phyloP scores from a whole-genome alignment of 2,888 invertebrate species.

The Sympetrum striolatum region DNA sequence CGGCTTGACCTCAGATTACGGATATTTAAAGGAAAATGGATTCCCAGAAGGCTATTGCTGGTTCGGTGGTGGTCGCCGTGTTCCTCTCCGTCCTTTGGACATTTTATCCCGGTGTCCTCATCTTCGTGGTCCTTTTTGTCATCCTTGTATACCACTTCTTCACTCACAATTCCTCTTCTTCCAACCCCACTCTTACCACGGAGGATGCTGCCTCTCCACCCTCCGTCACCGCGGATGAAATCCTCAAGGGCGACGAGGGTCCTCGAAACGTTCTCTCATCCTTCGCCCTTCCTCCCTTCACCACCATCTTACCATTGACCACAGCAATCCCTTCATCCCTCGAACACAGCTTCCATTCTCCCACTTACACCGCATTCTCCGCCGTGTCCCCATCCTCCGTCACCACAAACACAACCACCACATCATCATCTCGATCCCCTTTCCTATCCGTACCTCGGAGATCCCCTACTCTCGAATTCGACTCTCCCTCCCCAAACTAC shows the following conservation, averaged over 20 bases:
- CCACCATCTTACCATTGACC: neutral
- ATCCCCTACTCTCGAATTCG: neutral
- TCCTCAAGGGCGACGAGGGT: neutral
- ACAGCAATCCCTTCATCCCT: neutral
- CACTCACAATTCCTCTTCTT: neutral
- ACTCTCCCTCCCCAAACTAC: conserved; percentile 4
- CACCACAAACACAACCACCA: neutral
- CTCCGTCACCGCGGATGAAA: neutral
- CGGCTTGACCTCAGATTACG: too few relatives aligned
- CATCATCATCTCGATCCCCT: neutral
- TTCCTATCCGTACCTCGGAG: neutral
- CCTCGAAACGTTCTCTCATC: neutral
- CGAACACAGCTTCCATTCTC: neutral
- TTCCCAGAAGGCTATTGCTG: conserved; percentile 10
- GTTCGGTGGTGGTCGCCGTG: conserved; percentile 6
- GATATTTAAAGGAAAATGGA: neutral
- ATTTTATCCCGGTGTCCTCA: neutral
- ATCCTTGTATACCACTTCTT: neutral
- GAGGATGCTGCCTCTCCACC: neutral
- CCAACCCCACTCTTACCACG: neutral
- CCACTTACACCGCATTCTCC: neutral
- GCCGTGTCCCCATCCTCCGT: neutral
- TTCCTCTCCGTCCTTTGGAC: neutral
- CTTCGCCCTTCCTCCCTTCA: neutral
- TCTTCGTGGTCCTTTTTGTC: conserved; percentile 4